phyloP scores from a whole-genome alignment of 2,888 invertebrate species.

The Psylliodes chrysocephalus region DNA sequence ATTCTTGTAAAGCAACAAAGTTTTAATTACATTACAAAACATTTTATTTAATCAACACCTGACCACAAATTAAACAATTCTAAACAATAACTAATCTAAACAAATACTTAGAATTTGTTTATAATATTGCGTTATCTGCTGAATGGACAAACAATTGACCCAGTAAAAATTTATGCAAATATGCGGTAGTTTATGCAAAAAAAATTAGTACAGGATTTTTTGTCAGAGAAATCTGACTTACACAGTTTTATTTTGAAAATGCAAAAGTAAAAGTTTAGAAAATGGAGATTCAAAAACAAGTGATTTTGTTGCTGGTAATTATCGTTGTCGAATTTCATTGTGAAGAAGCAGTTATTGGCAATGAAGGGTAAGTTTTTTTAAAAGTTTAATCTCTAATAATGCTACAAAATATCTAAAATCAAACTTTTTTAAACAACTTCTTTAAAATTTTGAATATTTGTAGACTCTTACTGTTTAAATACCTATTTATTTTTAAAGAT shows the following conservation, averaged over 20 bases:
- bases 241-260: neutral
- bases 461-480: too few relatives aligned
- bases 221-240: neutral
- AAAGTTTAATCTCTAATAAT: too few relatives aligned
- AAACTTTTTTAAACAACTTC: too few relatives aligned
- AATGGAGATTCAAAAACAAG: neutral
- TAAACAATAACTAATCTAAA: too few relatives aligned
- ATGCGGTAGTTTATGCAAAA: neutral
- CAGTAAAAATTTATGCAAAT: neutral
- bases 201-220: neutral
- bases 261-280: neutral
- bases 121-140: neutral
- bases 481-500: too few relatives aligned
- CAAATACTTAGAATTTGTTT: neutral
- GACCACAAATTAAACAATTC: too few relatives aligned
- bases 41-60: neutral
- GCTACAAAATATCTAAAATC: too few relatives aligned
- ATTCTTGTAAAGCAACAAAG: too few relatives aligned
- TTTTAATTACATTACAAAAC: neutral
- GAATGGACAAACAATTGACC: neutral
- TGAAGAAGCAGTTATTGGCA: neutral
- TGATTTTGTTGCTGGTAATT: neutral
- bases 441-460: too few relatives aligned
- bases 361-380: neutral
- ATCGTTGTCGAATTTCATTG: neutral